Evolutionary conservation across 1,140 invertebrate species (phyloP).

Genomic region (Trinorchestia longiramus): DNA sequence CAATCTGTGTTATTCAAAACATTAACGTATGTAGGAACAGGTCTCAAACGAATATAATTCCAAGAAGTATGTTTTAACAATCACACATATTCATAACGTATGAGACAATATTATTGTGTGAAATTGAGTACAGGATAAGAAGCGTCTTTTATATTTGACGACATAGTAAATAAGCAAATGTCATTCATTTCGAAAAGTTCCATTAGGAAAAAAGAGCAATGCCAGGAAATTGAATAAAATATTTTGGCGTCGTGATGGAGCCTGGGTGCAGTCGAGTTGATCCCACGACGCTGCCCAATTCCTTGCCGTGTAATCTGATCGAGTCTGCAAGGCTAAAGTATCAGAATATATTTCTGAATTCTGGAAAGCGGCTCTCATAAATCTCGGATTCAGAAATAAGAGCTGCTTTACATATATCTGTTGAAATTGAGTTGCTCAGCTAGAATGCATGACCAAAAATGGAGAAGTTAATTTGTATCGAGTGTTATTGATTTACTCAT

Average conservation of each 20-base stretch:
- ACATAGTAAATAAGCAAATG: no score
- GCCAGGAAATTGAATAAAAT: background rate
- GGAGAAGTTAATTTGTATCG: background rate
- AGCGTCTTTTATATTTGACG: no score
- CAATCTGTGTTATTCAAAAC: no score
- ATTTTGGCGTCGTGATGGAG: background rate
- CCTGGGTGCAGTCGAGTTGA: background rate
- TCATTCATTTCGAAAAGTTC: background rate
- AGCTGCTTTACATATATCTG: background rate
- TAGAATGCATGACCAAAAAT: background rate
- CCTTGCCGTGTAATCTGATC: background rate
- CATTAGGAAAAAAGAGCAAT: background rate
- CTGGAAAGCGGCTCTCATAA: background rate
- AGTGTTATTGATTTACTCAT: background rate
- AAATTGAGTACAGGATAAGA: no score
- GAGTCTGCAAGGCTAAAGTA: background rate
- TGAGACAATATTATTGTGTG: no score
- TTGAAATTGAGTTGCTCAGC: background rate
- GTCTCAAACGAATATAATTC: no score
- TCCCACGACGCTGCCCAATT: background rate
- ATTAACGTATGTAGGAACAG: no score
- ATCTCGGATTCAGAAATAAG: background rate
- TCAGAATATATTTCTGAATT: conserved; percentile 10
- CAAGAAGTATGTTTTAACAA: no score
- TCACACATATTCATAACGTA: no score